Percentiles rank a stretch among this genome's conserved stretches.
phyloP scores from a whole-genome alignment of 2,113 vertebrate species.

The Hippopotamus amphibius region DNA sequence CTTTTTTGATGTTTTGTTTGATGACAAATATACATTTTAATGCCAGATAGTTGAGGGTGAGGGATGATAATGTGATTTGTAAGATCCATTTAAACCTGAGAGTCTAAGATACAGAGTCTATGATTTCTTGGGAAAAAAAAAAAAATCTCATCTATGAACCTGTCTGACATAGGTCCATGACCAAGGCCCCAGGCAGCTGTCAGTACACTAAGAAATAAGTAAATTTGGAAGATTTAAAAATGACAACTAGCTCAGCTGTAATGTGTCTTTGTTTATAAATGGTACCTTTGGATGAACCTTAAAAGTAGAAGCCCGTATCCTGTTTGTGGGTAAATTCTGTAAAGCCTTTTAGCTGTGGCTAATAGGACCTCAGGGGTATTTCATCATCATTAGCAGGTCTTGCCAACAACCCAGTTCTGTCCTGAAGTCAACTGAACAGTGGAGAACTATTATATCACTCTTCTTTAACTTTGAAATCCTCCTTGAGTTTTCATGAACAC shows the following conservation, averaged over 20 bases:
- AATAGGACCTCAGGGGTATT: too few relatives aligned
- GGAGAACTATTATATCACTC: background rate
- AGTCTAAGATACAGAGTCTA: too few relatives aligned
- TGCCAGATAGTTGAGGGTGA: too few relatives aligned
- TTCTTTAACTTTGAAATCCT: background rate
- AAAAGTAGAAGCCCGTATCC: background rate
- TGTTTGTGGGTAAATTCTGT: background rate
- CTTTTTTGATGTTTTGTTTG: background rate
- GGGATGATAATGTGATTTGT: too few relatives aligned
- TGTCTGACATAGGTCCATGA: background rate
- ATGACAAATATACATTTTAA: background rate
- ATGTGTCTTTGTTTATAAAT: slow-evolving; percentile 9
- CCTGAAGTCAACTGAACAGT: background rate
- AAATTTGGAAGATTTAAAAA: background rate
- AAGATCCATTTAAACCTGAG: too few relatives aligned
- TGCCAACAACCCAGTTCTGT: slow-evolving; percentile 53
- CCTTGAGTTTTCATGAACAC: background rate
- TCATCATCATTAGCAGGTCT: background rate
- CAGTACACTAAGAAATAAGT: too few relatives aligned
- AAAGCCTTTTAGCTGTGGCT: slow-evolving; percentile 11
- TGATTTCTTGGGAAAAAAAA: too few relatives aligned
- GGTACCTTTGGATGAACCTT: background rate
- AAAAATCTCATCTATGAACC: slow-evolving; percentile 47
- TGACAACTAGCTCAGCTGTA: background rate
- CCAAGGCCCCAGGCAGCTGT: background rate